Evolutionary conservation across 2,113 vertebrate species (phyloP).

Genomic region (Hemibagrus wyckioides): DNA sequence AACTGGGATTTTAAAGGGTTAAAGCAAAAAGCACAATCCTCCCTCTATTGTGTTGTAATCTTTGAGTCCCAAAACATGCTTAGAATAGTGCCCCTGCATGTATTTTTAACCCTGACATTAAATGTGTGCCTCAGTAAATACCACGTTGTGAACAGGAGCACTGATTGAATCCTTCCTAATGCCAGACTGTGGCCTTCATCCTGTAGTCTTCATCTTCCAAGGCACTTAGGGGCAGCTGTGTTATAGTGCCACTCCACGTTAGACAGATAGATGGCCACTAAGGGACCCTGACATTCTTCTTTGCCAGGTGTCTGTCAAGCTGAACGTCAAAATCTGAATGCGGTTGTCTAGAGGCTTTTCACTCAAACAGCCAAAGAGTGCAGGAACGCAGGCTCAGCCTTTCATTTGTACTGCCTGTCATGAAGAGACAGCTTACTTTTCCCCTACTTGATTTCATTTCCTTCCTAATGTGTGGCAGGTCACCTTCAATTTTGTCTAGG

Average conservation of each 20-base stretch:
- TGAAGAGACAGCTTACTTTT: slow-evolving; percentile 27
- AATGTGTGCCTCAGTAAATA: slow-evolving; percentile 17
- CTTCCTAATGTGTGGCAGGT: slow-evolving; percentile 11
- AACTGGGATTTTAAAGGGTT: background rate
- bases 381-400: slow-evolving; percentile 30
- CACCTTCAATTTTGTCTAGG: slow-evolving; percentile 24
- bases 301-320: slow-evolving; percentile 48
- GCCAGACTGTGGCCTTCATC: slow-evolving; percentile 1
- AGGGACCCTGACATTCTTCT: slow-evolving; percentile 24
- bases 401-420: slow-evolving; percentile 47
- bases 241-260: slow-evolving; percentile 32
- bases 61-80: background rate
- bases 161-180: slow-evolving; percentile 27
- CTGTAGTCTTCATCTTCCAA: background rate
- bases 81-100: background rate
- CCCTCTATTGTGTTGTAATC: background rate
- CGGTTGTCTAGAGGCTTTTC: slow-evolving; percentile 33
- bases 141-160: background rate
- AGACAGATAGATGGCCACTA: slow-evolving; percentile 2
- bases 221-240: slow-evolving; percentile 22
- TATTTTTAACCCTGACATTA: slow-evolving; percentile 4
- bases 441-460: slow-evolving; percentile 37
- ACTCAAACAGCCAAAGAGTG: slow-evolving; percentile 22
- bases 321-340: slow-evolving; percentile 49
- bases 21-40: background rate